Percentiles rank a stretch among this genome's conserved stretches.
Conservation (phyloP, 2,797 vertebrate genomes). For the Podargus strigoides region DNA sequence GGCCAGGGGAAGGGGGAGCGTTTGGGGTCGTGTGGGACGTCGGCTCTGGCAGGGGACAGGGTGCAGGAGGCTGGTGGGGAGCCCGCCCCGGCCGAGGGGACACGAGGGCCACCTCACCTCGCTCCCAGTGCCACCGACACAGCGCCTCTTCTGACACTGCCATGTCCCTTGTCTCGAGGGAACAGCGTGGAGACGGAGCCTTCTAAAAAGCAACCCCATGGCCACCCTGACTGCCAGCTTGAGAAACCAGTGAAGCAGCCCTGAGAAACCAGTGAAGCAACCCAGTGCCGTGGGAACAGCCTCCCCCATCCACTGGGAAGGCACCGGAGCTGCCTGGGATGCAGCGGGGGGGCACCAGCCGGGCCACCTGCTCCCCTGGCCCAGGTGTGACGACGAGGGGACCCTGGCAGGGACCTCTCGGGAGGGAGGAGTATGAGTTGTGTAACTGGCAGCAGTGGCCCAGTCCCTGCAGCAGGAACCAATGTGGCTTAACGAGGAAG, state of each 20-base stretch:
- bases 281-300: fast-evolving
- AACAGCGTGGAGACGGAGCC: not conserved
- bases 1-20: not conserved
- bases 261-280: not conserved
- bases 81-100: not conserved
- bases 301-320: not conserved
- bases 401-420: not conserved
- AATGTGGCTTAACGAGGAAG: not conserved
- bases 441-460: not conserved
- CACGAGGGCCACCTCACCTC: not conserved
- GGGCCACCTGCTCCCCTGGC: not conserved
- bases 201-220: not conserved
- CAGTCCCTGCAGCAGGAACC: not conserved
- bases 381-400: not conserved
- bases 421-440: not conserved
- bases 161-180: not conserved
- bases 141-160: not conserved
- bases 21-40: too few species aligned
- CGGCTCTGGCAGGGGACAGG: not conserved
- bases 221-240: not conserved
- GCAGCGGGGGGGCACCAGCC: not conserved
- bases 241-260: not conserved
- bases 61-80: not conserved
- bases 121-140: not conserved
- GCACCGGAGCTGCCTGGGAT: not conserved